phyloP scores from a whole-genome alignment of 2,113 vertebrate genomes.

The Romanogobio albipinnatus region DNA sequence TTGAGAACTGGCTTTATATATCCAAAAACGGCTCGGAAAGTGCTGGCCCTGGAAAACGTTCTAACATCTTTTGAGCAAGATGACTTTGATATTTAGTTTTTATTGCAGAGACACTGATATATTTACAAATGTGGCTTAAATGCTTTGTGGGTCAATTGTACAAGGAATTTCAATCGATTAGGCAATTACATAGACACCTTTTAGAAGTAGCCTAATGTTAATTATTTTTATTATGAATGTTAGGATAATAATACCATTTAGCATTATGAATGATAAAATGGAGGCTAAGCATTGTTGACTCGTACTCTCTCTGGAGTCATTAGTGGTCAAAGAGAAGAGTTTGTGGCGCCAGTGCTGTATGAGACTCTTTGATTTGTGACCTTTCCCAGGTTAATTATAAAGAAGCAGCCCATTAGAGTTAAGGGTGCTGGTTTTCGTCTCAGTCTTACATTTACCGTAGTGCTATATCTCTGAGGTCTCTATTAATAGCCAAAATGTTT shows the following conservation, averaged over 20 bases:
- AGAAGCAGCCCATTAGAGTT: slow-evolving; percentile 56
- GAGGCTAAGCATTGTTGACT: slow-evolving; percentile 9
- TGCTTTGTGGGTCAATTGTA: not conserved
- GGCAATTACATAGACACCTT: not conserved
- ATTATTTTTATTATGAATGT: slow-evolving; percentile 23
- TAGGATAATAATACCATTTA: slow-evolving; percentile 29
- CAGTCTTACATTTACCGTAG: slow-evolving; percentile 29
- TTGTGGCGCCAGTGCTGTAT: slow-evolving; percentile 48
- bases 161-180: not conserved
- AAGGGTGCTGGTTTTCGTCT: slow-evolving; percentile 52
- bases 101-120: not conserved
- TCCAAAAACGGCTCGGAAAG: not conserved
- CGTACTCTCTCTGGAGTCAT: slow-evolving; percentile 37
- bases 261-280: slow-evolving; percentile 44
- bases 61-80: not conserved
- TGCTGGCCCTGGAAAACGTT: not conserved
- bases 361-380: slow-evolving; percentile 59
- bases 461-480: slow-evolving; percentile 5
- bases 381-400: slow-evolving; percentile 62
- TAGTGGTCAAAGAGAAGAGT: slow-evolving; percentile 41
- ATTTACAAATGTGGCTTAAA: not conserved
- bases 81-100: not conserved
- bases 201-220: not conserved
- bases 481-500: not conserved
- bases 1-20: not conserved